Evolutionary conservation across 2,888 invertebrate genomes (phyloP).

Genomic region (Labia minor): DNA sequence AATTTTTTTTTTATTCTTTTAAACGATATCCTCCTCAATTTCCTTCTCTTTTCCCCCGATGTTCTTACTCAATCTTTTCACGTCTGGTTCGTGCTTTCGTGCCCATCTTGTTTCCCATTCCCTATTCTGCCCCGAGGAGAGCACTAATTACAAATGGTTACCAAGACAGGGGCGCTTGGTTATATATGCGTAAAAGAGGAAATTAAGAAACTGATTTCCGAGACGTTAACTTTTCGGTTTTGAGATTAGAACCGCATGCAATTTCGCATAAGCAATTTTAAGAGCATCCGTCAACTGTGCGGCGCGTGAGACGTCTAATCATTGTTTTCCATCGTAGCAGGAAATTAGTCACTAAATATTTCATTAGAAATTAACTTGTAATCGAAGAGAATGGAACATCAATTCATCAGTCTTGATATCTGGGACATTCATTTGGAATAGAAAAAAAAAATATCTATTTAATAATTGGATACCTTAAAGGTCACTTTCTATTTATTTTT

Average conservation of each 20-base stretch:
- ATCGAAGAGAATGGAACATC: neutral
- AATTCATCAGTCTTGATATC: neutral
- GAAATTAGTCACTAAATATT: constrained; percentile 13
- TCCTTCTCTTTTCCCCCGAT: neutral
- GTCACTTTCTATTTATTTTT: too few species aligned
- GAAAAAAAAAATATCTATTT: too few species aligned
- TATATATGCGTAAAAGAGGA: constrained; percentile 13
- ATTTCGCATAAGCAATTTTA: constrained; percentile 13
- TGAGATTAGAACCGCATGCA: constrained; percentile 8
- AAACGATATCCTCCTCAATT: constrained; percentile 13
- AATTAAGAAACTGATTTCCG: constrained; percentile 13
- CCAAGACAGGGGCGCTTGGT: constrained; percentile 4
- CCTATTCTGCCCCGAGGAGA: neutral
- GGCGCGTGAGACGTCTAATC: constrained; percentile 5
- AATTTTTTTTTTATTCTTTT: neutral
- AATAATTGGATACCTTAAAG: too few species aligned
- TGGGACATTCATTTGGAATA: too few species aligned
- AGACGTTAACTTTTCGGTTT: constrained; percentile 13
- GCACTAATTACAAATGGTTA: constrained; percentile 13
- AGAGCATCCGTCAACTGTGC: constrained; percentile 3
- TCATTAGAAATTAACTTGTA: constrained; percentile 1
- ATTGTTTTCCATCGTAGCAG: constrained; percentile 7
- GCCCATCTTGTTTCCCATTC: neutral
- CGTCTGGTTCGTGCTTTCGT: constrained; percentile 13
- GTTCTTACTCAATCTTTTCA: constrained; percentile 13